Conservation (phyloP, 2,797 vertebrate species). For the Pseudocheirus occidentalis region DNA sequence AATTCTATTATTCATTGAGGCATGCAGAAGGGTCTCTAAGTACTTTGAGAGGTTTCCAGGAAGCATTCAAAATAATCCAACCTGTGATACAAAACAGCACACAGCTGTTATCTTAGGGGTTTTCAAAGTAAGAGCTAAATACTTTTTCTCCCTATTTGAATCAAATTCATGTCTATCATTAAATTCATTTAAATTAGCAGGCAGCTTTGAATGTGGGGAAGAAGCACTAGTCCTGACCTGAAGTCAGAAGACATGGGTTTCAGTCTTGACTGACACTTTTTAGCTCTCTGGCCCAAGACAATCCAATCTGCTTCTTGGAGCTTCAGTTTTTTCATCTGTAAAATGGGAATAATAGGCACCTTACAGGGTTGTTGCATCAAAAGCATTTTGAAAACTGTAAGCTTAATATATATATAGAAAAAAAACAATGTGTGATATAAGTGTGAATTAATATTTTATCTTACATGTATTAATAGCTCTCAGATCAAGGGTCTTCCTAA, state of each 20-base stretch:
- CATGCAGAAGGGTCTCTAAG: neutral
- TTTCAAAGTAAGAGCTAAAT: neutral
- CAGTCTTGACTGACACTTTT: neutral
- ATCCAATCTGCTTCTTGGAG: neutral
- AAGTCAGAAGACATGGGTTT: neutral
- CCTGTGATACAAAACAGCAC: neutral
- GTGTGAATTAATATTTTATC: neutral
- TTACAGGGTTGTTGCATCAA: neutral
- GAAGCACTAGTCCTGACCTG: neutral
- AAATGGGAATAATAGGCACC: neutral
- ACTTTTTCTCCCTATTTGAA: neutral
- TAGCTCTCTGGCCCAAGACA: neutral
- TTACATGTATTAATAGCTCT: neutral
- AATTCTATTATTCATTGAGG: no score
- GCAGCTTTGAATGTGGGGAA: neutral
- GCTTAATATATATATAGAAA: neutral
- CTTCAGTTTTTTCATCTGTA: neutral
- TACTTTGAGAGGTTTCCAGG: neutral
- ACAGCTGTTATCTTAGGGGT: neutral
- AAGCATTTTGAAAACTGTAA: neutral
- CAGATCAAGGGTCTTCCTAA: neutral
- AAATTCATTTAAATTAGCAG: neutral
- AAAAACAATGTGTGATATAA: neutral
- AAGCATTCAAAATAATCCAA: neutral
- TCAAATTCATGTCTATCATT: conserved; percentile 5